Conservation (phyloP, 92 coral and sea anemone genomes). For the Epizoanthus rinbou region DNA sequence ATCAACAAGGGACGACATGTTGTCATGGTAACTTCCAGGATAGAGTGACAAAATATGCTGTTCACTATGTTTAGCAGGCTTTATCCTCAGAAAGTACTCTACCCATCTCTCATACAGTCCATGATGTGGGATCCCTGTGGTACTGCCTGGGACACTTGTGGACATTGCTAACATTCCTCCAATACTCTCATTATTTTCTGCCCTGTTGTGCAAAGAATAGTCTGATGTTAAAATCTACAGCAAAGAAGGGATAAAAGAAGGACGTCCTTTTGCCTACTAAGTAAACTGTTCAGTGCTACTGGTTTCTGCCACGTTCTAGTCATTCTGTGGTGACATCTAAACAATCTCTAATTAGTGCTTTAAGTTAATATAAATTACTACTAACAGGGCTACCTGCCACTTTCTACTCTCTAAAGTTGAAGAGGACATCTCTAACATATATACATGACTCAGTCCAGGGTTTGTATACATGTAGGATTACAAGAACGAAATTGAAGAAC, state of each 20-base stretch:
- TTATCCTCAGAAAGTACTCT: slow-evolving; percentile 64
- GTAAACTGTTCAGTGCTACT: too few relatives aligned
- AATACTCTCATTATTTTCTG: background rate
- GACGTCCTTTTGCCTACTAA: background rate
- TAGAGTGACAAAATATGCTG: slow-evolving; percentile 58
- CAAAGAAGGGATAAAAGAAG: background rate
- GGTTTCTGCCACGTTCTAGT: too few relatives aligned
- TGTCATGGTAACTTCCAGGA: slow-evolving; percentile 46
- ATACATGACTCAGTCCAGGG: too few relatives aligned
- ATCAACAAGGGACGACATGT: slow-evolving; percentile 44
- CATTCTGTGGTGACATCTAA: too few relatives aligned
- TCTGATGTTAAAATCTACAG: background rate
- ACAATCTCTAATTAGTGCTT: too few relatives aligned
- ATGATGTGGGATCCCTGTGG: slow-evolving; percentile 59
- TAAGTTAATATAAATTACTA: too few relatives aligned
- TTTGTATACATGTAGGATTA: too few relatives aligned
- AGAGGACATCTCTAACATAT: too few relatives aligned
- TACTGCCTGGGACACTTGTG: slow-evolving; percentile 43
- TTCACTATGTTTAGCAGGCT: slow-evolving; percentile 34
- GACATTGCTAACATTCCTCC: slow-evolving; percentile 59
- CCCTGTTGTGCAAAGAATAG: background rate
- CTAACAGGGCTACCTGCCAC: too few relatives aligned
- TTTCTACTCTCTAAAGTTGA: too few relatives aligned
- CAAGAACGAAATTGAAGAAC: too few relatives aligned
- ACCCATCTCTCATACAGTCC: slow-evolving; percentile 79